Base-by-base conservation (phyloP, 2,888 invertebrate genomes). In the Mallateleia sp. region DNA sequence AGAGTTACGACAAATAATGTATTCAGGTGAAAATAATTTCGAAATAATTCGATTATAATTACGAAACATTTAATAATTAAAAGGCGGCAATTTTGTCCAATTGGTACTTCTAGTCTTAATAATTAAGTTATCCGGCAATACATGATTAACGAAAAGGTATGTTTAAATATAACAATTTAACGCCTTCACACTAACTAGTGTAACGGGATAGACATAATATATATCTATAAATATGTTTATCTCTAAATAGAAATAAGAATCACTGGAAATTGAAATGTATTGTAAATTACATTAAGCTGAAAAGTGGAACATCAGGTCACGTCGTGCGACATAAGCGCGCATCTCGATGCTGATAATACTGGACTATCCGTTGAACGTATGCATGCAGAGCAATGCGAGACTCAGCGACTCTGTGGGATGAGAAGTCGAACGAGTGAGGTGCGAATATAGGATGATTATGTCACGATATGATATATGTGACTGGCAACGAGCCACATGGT, bases 401-500 rank as follows among this genome's bases (percentile, higher is more conserved):
- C 72, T 80, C 77, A 74, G 62, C 60, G 28, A 45, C 64, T 45
- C 47, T 54, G 18, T 60, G 80, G 74, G 87, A 87, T 89, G 90
- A 89, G 89, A 90, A 90, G 89, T 87, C 89, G 89, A 91, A 92
- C 87, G 90, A 91, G 92, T 88, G 88, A 89, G 90, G 91, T 90
- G 91, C 89, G 92, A 92, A 93, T 92, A 90, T 90, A 89, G 91
- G 91, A 92, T 91, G 93, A 93, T 94, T 93, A 93, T 92, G 93
- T 92, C 93, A 91, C 90, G 89, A 75, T 90, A 91, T 93, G 93
- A 93, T 93, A 90, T 91, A 93, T 91, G 92, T 85, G 88, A 85
- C 89, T 93, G 94, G 94, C 93, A 91, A 77, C 56, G 90, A 85
- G 93, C 94, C 93, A 94, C 91, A 90, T 87, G 93, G 91, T 91